phyloP scores from a whole-genome alignment of 2,113 vertebrate species.

The Triplophysa siluroides region DNA sequence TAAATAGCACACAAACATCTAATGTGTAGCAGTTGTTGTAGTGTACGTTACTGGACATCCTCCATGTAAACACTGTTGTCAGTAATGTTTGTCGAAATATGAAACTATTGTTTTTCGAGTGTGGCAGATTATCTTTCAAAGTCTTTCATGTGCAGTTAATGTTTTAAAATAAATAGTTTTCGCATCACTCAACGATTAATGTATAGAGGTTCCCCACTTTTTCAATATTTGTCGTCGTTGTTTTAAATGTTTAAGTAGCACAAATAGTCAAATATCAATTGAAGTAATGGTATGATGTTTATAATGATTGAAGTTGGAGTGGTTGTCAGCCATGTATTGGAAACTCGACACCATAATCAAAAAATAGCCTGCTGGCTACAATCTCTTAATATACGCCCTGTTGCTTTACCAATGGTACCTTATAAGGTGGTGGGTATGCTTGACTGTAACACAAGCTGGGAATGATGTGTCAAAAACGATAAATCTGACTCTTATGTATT shows the following conservation, averaged over 20 bases:
- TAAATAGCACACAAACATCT: neutral
- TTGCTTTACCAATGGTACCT: neutral
- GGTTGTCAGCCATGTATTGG: neutral
- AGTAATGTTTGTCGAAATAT: neutral
- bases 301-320: neutral
- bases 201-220: too few relatives aligned
- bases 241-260: too few relatives aligned
- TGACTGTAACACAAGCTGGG: neutral
- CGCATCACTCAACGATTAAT: too few relatives aligned
- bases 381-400: slow-evolving; percentile 11
- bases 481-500: neutral
- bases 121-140: neutral
- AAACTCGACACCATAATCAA: slow-evolving; percentile 4
- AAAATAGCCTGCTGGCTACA: neutral
- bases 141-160: too few relatives aligned
- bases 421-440: neutral
- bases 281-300: neutral
- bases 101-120: neutral
- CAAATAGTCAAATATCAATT: neutral
- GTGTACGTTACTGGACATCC: neutral
- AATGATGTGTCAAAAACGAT: neutral
- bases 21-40: neutral
- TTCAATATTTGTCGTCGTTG: too few relatives aligned
- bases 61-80: neutral
- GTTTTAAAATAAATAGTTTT: too few relatives aligned